Conservation (phyloP, 2,888 invertebrate genomes). For the Tachina lurida region DNA sequence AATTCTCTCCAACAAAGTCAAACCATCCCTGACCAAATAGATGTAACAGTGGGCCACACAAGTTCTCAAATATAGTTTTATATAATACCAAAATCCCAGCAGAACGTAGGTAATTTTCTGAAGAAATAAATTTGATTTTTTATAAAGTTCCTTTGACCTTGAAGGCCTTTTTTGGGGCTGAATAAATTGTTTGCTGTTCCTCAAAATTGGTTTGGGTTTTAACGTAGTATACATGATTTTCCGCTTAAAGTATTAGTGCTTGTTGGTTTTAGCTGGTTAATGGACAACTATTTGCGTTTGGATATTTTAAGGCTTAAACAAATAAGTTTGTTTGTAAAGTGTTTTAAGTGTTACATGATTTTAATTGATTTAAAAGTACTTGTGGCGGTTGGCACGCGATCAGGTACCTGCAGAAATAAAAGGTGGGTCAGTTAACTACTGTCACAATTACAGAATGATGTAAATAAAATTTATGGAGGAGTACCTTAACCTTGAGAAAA, state of each 20-base stretch:
- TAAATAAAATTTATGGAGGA: too few species aligned
- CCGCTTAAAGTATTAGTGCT: background rate
- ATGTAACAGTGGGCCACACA: conserved; percentile 80
- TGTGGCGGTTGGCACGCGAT: conserved; percentile 30
- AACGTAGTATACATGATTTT: conserved; percentile 36
- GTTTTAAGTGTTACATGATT: conserved; percentile 48
- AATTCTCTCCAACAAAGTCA: conserved; percentile 77
- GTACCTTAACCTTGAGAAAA: too few species aligned
- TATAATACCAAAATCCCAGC: conserved; percentile 48
- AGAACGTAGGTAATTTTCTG: background rate
- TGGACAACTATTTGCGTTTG: background rate
- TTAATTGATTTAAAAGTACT: conserved; percentile 26
- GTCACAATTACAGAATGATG: too few species aligned
- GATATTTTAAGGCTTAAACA: conserved; percentile 3
- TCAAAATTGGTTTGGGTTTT: background rate
- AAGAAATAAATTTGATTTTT: background rate
- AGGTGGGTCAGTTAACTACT: background rate
- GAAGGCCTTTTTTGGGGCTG: background rate
- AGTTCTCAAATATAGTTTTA: conserved; percentile 76
- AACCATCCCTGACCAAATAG: conserved; percentile 75
- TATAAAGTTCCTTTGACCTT: background rate
- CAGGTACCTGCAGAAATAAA: background rate
- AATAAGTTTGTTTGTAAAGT: conserved; percentile 29
- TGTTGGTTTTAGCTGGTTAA: conserved; percentile 7
- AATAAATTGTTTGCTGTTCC: background rate